These are phyloP conservation scores for Poicephalus meyeri DNA, from an alignment of 2,113 vertebrate species.

Conservation along the genomic window DNA sequence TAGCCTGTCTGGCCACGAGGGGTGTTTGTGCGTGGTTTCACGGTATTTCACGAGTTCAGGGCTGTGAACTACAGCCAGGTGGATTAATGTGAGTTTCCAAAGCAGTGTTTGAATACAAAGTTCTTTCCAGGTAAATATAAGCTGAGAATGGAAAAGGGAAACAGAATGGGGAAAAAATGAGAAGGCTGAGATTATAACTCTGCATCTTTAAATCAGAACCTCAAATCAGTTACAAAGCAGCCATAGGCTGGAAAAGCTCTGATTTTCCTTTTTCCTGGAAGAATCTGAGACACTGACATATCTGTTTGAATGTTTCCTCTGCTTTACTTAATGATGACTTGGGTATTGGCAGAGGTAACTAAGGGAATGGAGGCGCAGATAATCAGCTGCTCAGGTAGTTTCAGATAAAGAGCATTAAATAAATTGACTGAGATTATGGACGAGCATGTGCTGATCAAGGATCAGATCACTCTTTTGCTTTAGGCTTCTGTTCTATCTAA, in stretches of 20 bases:
- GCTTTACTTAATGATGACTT: not conserved
- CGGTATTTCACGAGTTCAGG: not conserved
- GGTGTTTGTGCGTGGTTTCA: not conserved
- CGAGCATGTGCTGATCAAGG: not conserved
- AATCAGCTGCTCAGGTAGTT: not conserved
- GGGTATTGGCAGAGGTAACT: not conserved
- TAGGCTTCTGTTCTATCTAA: not conserved
- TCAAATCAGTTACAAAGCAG: not conserved
- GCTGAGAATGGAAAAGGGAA: not conserved
- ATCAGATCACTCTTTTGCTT: not conserved
- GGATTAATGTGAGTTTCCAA: not conserved
- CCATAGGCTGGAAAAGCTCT: not conserved
- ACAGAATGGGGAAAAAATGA: not conserved
- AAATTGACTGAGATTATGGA: not conserved
- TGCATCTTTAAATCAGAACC: not conserved
- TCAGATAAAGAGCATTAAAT: not conserved
- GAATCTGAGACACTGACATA: not conserved
- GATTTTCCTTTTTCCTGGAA: not conserved
- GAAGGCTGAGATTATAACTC: not conserved
- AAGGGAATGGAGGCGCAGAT: not conserved
- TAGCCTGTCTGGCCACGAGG: not conserved
- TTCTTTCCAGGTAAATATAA: not conserved
- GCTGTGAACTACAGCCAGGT: not conserved
- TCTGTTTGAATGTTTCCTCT: not conserved
- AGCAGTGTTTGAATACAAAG: not conserved